A percentile compares a stretch with the other conserved stretches of the same genome.
phyloP scores from a whole-genome alignment of 2,888 invertebrate species.

The Aradus depressus region DNA sequence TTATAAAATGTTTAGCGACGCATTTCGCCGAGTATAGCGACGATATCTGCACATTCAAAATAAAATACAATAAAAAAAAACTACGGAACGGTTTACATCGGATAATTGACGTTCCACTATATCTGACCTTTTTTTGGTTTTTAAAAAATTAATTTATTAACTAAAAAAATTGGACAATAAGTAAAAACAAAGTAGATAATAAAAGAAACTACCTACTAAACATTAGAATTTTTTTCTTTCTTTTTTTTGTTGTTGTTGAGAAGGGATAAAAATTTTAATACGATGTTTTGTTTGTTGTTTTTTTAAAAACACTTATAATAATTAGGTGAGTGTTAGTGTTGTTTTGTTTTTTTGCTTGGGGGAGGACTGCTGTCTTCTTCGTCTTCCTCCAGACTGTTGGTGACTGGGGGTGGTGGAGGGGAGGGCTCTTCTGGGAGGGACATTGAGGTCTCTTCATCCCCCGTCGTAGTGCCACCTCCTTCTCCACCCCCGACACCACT shows the following conservation, averaged over 20 bases:
- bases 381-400: not conserved
- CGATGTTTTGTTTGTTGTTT: not conserved
- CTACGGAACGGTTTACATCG: no score
- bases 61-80: no score
- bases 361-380: constrained; percentile 23
- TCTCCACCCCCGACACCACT: constrained; percentile 16
- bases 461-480: constrained; percentile 20
- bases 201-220: no score
- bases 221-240: no score
- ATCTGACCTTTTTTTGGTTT: no score
- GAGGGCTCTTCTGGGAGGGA: constrained; percentile 27
- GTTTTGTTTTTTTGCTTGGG: constrained; percentile 39
- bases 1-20: no score
- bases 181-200: constrained; percentile 11
- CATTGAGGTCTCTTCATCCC: constrained; percentile 26
- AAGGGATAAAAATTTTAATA: constrained; percentile 17
- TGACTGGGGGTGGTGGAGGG: not conserved
- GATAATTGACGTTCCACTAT: no score
- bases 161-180: constrained; percentile 14
- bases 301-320: constrained; percentile 14
- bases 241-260: constrained; percentile 17
- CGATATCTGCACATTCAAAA: no score
- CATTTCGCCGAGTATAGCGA: no score
- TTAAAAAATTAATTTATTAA: no score
- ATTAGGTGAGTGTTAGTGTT: constrained; percentile 19